Evolutionary conservation across 2,797 vertebrate genomes (phyloP), one percentile per base, ranked within the genome.

Genomic region (Chaenodraco wilsoni): DNA sequence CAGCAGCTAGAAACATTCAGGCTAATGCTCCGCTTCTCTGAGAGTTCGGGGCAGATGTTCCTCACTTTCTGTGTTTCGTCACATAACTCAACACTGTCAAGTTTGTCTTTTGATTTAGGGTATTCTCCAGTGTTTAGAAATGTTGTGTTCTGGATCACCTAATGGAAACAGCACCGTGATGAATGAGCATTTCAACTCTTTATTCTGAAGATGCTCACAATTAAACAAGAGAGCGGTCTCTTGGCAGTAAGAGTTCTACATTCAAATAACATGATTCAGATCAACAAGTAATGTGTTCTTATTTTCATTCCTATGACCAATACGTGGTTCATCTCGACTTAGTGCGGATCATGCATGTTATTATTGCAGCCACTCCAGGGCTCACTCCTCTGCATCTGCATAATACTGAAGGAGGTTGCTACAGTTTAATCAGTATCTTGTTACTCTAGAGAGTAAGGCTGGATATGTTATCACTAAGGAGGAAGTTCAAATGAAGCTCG

Each of bases 381-480:
- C 91, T 87, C 87, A 84, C 78, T 90, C 84, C 80, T 62, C 64
- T 37, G 89, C 91, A 91, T 93, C 92, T 94, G 91, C 90, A 92
- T 92, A 92, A 93, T 91, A 91, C 90, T 83, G 88, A 86, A 93
- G 91, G 87, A 92, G 91, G 88, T 83, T 90, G 93, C 92, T 92
- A 92, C 91, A 92, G 92, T 92, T 92, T 94, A 94, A 93, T 94
- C 92, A 93, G 92, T 90, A 91, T 93, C 89, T 86, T 90, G 90
- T 90, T 88, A 89, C 94, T 93, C 93, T 83, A 88, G 93, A 94
- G 93, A 92, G 86, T 87, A 87, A 89, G 88, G 87, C 91, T 92
- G 91, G 93, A 94, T 93, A 91, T 91, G 93, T 93, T 93, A 94
- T 94, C 93, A 91, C 90, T 86, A 88, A 93, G 92, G 93, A 94